Evolutionary conservation across 2,888 invertebrate species (phyloP).

Genomic region (Drosophila peninsularis): DNA sequence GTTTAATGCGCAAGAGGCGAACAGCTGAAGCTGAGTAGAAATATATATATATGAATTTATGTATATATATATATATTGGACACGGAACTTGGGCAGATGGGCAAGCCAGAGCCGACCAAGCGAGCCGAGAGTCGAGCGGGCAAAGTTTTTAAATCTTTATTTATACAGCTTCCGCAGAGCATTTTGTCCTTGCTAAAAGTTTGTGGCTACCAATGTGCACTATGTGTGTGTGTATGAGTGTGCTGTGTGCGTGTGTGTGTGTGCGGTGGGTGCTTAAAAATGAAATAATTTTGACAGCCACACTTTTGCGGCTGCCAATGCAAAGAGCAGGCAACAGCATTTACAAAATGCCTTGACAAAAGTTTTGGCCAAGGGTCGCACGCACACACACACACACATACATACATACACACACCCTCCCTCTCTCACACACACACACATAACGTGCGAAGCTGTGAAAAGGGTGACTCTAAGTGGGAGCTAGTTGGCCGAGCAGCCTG

Average conservation of each 20-base stretch:
- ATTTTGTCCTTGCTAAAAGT: slow-evolving; percentile 58
- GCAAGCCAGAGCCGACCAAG: slow-evolving; percentile 17
- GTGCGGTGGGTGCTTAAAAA: slow-evolving; percentile 46
- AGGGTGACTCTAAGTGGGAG: not conserved
- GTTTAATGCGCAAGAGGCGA: slow-evolving; percentile 51
- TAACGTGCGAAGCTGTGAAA: not conserved
- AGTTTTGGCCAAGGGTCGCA: slow-evolving; percentile 56
- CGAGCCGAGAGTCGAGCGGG: slow-evolving; percentile 21
- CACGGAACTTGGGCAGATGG: slow-evolving; percentile 28
- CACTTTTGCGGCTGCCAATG: slow-evolving; percentile 61
- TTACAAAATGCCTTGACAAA: slow-evolving; percentile 63
- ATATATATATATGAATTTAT: not conserved
- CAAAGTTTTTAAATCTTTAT: slow-evolving; percentile 76
- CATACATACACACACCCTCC: not conserved
- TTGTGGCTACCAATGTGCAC: slow-evolving; percentile 38
- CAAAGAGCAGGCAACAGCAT: slow-evolving; percentile 48
- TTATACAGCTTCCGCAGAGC: slow-evolving; percentile 73
- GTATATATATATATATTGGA: slow-evolving; percentile 18
- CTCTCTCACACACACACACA: not conserved
- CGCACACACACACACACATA: not conserved
- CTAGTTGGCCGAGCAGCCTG: not conserved
- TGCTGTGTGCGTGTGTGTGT: slow-evolving; percentile 14
- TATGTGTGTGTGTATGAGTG: slow-evolving; percentile 10
- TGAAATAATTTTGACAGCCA: slow-evolving; percentile 71
- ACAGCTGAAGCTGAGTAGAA: slow-evolving; percentile 2